Base-by-base conservation (phyloP, 2,888 invertebrate genomes). In the Julus scanicus region DNA sequence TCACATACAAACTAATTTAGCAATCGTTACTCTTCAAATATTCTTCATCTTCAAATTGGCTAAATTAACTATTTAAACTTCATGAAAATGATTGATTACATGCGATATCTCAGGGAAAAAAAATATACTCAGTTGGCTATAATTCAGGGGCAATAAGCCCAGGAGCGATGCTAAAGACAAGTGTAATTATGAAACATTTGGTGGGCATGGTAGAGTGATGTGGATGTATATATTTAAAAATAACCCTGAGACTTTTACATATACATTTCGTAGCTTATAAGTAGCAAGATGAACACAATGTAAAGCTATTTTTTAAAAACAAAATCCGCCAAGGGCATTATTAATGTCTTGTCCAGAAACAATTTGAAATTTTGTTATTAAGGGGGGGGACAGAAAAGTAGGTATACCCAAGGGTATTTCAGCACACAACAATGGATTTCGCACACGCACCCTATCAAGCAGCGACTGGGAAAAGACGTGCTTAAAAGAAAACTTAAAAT, bases 311-410 rank as follows among this genome's bases (percentile, higher is more conserved):
- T 80, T 29, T 29, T 20, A 8, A 6, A 80, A 80, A 37, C 15
- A 37, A 37, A 80, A 39, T 80, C 80, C 13, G 80, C 80, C 29
- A 80, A 6, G 29, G 80, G 80, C 80, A 80, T 13, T 80, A 80
- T 15, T 1, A 13, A 80, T 6, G 80, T 80, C 37, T 71, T 80
- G 37, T 8, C 2, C 1, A 15, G 29, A 80, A 80, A 80, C 80
- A 80, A 80, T 53, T 53, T 39, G 80, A 80, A 5, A 80, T 80
- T 80, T 80, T 39, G 80, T 37, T 80, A 80, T 80, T 80, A 80
- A 15, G 37, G 80, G 37, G 71, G 44, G 44, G 37, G 71, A 29
- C 29, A 80, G 11, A 39, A 80, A 80, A 80, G 37, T 80, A 80
- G 29, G 29, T 80, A 15, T 37, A 15, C 15, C 15, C 80, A 80